Conservation (phyloP, 2,113 vertebrate species). For the Hypocryptadius cinnamomeus region DNA sequence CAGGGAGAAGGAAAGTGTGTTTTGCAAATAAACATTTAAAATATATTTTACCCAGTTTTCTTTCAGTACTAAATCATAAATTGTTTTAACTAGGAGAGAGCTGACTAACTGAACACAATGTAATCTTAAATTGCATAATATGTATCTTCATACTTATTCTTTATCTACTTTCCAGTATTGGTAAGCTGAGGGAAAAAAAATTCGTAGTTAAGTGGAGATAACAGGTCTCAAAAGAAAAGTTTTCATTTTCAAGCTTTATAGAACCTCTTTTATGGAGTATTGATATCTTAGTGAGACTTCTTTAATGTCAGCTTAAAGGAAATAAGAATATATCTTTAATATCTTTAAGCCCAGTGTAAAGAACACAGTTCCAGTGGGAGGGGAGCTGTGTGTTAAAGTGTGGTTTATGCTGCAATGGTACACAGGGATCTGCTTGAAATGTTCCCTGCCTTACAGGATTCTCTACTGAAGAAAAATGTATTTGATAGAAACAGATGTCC, state of each 20-base stretch:
- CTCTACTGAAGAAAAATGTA: not conserved
- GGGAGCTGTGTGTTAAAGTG: not conserved
- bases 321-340: not conserved
- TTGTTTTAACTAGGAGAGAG: not conserved
- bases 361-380: not conserved
- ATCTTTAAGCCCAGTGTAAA: not conserved
- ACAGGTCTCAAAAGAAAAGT: not conserved
- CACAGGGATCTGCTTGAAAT: not conserved
- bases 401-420: not conserved
- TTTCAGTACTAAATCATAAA: not conserved
- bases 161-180: not conserved
- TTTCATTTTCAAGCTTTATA: not conserved
- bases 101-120: not conserved
- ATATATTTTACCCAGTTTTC: not conserved
- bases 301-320: not conserved
- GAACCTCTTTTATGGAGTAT: not conserved
- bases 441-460: not conserved
- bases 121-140: not conserved
- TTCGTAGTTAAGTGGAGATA: not conserved
- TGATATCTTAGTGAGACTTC: not conserved
- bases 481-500: not conserved
- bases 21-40: not conserved
- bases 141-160: not conserved
- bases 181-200: not conserved
- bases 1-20: not conserved